These are phyloP conservation scores for Eulemur albifrons DNA, from an alignment of 2,797 vertebrate genomes.

Conservation along the genomic window DNA sequence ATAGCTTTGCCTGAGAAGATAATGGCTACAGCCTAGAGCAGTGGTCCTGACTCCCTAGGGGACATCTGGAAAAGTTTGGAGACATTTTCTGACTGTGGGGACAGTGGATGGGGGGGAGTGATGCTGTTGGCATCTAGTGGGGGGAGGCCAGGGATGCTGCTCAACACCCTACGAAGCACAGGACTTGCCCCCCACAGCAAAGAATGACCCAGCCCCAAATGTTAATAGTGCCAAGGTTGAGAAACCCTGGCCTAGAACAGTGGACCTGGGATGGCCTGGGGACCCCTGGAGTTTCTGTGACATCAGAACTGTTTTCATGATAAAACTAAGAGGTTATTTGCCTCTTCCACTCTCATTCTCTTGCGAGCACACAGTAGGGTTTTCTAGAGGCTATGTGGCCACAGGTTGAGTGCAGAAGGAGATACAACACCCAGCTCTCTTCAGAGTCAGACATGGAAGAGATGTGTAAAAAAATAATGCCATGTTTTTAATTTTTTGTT, in stretches of 20 bases:
- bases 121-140: rapidly evolving
- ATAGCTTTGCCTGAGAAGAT: neutral
- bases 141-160: too few species aligned
- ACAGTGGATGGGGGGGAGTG: too few species aligned
- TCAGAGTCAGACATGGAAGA: neutral
- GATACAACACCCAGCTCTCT: neutral
- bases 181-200: rapidly evolving
- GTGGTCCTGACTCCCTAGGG: neutral
- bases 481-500: neutral
- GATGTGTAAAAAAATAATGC: neutral
- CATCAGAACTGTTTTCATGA: neutral
- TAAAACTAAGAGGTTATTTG: neutral
- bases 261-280: rapidly evolving
- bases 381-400: neutral
- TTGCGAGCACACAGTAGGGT: rapidly evolving
- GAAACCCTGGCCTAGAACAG: neutral
- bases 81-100: neutral
- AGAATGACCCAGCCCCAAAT: neutral
- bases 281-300: rapidly evolving
- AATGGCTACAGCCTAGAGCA: neutral
- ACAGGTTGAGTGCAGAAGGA: neutral
- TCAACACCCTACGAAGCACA: rapidly evolving
- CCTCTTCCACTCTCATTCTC: neutral
- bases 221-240: neutral
- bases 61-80: too few species aligned